Conservation (phyloP, 2,888 invertebrate genomes). For the Sphaeridia pumilis region DNA sequence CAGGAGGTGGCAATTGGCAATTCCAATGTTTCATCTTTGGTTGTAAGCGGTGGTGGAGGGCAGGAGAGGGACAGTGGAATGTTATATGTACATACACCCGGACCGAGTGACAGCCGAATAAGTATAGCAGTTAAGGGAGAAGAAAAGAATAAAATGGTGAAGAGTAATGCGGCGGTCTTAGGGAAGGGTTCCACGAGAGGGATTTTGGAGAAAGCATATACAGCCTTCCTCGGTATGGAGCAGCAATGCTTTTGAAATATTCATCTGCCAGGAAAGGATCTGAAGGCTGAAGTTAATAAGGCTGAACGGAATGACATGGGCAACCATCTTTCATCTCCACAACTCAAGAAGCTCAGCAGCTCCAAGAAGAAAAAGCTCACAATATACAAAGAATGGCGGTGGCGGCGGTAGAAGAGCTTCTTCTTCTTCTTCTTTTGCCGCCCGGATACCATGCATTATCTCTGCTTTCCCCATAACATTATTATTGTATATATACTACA, state of each 20-base stretch:
- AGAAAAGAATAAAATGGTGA: background rate
- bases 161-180: background rate
- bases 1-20: background rate
- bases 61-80: background rate
- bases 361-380: no score
- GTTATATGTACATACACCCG: background rate
- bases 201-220: background rate
- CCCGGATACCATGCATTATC: background rate
- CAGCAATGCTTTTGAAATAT: constrained; percentile 3
- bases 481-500: background rate
- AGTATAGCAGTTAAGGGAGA: background rate
- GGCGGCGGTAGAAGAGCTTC: background rate
- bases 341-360: no score
- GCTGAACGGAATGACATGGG: constrained; percentile 3
- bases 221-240: no score
- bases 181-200: background rate
- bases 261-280: background rate
- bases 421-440: background rate
- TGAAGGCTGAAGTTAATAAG: constrained; percentile 4
- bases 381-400: background rate
- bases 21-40: no score
- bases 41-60: no score
- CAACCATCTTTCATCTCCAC: constrained; percentile 2
- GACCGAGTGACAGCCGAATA: no score
- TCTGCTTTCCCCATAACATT: background rate